phyloP scores from a whole-genome alignment of 2,113 vertebrate species.

The Elaphurus davidianus region DNA sequence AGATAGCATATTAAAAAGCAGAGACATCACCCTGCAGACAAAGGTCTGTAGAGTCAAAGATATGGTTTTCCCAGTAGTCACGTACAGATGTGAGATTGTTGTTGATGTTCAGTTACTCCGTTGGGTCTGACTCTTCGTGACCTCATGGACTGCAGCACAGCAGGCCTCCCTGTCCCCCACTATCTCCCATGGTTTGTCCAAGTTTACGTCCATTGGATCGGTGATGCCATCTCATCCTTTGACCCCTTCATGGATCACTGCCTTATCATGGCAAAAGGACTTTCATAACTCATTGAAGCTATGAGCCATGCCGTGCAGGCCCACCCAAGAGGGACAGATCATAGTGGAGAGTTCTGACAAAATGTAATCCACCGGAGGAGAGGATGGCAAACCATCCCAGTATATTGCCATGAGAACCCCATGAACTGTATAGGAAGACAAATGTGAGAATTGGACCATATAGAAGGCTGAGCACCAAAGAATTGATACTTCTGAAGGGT shows the following conservation, averaged over 20 bases:
- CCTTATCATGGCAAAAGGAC: neutral
- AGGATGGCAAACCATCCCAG: neutral
- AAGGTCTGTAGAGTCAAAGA: neutral
- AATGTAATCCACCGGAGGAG: rapidly evolving
- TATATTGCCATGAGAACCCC: neutral
- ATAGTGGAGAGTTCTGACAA: neutral
- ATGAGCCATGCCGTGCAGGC: rapidly evolving
- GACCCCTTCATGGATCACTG: neutral
- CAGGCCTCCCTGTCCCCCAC: neutral
- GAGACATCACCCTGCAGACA: neutral
- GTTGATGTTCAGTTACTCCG: neutral
- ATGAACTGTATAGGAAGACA: neutral
- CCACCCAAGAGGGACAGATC: neutral
- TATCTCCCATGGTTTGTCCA: neutral
- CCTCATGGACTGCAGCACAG: neutral
- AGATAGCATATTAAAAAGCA: neutral
- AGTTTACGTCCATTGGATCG: neutral
- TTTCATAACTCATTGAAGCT: neutral
- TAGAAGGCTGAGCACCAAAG: neutral
- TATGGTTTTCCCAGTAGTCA: neutral
- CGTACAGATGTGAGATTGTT: neutral
- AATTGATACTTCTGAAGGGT: neutral
- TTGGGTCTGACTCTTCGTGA: rapidly evolving
- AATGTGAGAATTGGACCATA: neutral
- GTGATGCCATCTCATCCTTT: neutral